Conservation (phyloP, 2,888 invertebrate species). For the Lepeophtheirus nordmannii region DNA sequence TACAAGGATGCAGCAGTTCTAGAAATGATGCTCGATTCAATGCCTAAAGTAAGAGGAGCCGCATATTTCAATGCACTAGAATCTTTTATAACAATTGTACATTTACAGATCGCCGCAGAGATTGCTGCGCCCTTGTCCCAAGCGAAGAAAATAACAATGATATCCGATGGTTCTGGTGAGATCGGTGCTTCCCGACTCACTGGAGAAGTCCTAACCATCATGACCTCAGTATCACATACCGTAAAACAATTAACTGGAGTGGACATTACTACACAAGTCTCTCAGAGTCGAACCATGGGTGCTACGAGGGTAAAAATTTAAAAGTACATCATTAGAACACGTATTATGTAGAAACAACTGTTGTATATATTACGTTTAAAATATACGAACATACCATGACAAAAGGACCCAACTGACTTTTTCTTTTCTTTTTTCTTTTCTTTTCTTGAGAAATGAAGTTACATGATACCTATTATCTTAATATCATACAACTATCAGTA, state of each 20-base stretch:
- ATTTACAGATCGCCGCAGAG: conserved; percentile 71
- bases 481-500: no score
- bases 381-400: no score
- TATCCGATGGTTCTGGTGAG: conserved; percentile 69
- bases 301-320: conserved; percentile 30
- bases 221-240: conserved; percentile 74
- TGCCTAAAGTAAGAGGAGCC: conserved; percentile 80
- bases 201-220: conserved; percentile 80
- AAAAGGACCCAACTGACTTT: no score
- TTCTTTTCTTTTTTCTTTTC: no score
- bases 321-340: no score
- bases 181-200: conserved; percentile 88
- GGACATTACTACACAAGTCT: conserved; percentile 46
- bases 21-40: conserved; percentile 85
- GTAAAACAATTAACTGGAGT: conserved; percentile 85
- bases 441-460: no score
- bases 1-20: conserved; percentile 89
- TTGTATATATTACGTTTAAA: no score
- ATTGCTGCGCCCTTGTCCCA: conserved; percentile 87
- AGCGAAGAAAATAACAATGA: conserved; percentile 89
- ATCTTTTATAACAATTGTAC: conserved; percentile 23
- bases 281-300: not conserved
- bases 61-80: not conserved
- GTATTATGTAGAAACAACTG: no score
- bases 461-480: no score